These are phyloP conservation scores for Syrista parreyssii DNA, from an alignment of 2,888 invertebrate genomes.

Conservation along the genomic window DNA sequence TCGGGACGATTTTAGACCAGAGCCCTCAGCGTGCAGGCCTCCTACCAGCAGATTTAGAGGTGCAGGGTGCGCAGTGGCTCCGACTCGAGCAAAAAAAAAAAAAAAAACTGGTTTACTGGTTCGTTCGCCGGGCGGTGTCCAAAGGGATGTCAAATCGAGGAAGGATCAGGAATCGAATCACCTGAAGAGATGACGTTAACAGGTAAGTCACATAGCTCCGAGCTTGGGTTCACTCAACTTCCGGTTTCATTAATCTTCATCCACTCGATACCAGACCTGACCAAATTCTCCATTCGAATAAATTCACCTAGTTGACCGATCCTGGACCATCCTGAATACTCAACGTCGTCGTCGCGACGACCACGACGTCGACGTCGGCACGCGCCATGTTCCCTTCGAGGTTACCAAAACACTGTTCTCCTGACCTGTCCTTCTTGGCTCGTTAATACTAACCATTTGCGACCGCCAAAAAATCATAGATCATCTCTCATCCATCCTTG, in stretches of 20 bases:
- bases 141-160: constrained; percentile 54
- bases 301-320: neutral
- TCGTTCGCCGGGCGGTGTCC: constrained; percentile 19
- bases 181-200: constrained; percentile 60
- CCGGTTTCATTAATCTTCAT: neutral
- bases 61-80: constrained; percentile 44
- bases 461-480: constrained; percentile 9
- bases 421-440: constrained; percentile 6
- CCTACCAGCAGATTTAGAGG: constrained; percentile 54
- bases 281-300: neutral
- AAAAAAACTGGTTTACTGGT: constrained; percentile 7
- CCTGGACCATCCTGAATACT: neutral
- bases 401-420: constrained; percentile 5
- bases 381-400: constrained; percentile 3
- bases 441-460: neutral
- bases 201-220: constrained; percentile 45
- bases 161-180: constrained; percentile 42
- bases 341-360: neutral
- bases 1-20: constrained; percentile 61
- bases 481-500: neutral
- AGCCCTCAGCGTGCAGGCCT: constrained; percentile 52
- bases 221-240: neutral
- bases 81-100: constrained; percentile 20
- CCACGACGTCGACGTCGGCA: neutral
- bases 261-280: neutral